Evolutionary conservation across 92 coral and sea anemone species (phyloP).

Genomic region (Metridium senile): DNA sequence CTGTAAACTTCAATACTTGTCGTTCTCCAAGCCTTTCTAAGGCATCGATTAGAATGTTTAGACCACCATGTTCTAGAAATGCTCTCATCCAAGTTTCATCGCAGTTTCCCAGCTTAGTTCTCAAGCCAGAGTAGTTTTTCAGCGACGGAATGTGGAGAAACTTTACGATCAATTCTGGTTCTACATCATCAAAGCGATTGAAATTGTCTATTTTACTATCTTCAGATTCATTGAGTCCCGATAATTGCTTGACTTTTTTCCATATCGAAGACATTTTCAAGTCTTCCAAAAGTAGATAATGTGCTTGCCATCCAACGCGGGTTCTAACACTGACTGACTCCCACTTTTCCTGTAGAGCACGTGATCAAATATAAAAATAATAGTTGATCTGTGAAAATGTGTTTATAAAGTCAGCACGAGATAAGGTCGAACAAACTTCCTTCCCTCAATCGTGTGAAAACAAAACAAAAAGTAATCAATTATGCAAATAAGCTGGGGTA

Average conservation of each 20-base stretch:
- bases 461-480: not conserved
- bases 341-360: not conserved
- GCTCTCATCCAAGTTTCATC: slow-evolving; percentile 82
- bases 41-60: slow-evolving; percentile 78
- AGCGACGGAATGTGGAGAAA: slow-evolving; percentile 77
- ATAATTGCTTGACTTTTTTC: slow-evolving; percentile 47
- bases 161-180: slow-evolving; percentile 75
- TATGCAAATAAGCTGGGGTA: not conserved
- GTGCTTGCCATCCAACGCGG: no score
- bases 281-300: no score
- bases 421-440: not conserved
- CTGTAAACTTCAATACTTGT: slow-evolving; percentile 65
- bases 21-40: slow-evolving; percentile 77
- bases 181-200: slow-evolving; percentile 56
- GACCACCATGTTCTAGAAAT: slow-evolving; percentile 79
- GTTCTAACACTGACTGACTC: no score
- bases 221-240: slow-evolving; percentile 34
- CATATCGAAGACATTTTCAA: slow-evolving; percentile 55
- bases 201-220: slow-evolving; percentile 42
- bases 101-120: slow-evolving; percentile 61
- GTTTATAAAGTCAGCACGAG: not conserved
- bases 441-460: not conserved
- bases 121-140: slow-evolving; percentile 68
- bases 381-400: not conserved
- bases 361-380: not conserved